Base-by-base conservation (phyloP, 2,113 vertebrate species). In the Fregata magnificens region DNA sequence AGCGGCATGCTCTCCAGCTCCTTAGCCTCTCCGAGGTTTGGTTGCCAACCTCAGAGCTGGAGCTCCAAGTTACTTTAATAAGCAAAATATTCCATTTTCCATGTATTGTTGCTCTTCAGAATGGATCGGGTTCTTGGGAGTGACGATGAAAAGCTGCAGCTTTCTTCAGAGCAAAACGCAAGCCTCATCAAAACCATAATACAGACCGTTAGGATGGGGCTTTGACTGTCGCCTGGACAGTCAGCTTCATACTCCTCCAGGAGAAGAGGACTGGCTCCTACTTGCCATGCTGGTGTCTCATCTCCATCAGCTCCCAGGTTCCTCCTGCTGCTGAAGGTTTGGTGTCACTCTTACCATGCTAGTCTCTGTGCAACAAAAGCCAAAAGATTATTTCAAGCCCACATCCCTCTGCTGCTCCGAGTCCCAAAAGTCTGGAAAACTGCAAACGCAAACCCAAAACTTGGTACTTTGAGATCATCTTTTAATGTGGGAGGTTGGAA, bases 71-170 rank as follows among this genome's bases (percentile, higher is more conserved):
- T 52, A 56, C 76, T 97, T 72, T 89, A 83, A 97, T 95, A 44
- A 94, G 96, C 94, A 95, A 93, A 96, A 90, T 50, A 89, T 96
- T 96, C 91, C 90, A 83, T 94, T 88, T 90, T 97, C 97, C 96
- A 42, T 47, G 65, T 84, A 59, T 26, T 78, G 95, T 21, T 95
- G 92, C 88, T 96, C 88, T 47, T 94, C 88, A 92, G 92, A 69
- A 50, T 3, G 71, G 87, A 69, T 76, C 90, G 91, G 86, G 85
- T 82, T 79, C 94, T 93, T 73, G 34, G 49, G 89, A 95, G 86
- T 3, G 53, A 90, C 2, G 2, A 79, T 53, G 93, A 93, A 72
- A 95, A 91, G 90, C 87, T 85, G 69, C 24, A 55, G 79, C 70
- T 69, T 92, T 86, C 88, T 94, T 49, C 38, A 49, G 78, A 92